Conservation (phyloP, 2,113 vertebrate genomes). For the Paradisaea rubra region DNA sequence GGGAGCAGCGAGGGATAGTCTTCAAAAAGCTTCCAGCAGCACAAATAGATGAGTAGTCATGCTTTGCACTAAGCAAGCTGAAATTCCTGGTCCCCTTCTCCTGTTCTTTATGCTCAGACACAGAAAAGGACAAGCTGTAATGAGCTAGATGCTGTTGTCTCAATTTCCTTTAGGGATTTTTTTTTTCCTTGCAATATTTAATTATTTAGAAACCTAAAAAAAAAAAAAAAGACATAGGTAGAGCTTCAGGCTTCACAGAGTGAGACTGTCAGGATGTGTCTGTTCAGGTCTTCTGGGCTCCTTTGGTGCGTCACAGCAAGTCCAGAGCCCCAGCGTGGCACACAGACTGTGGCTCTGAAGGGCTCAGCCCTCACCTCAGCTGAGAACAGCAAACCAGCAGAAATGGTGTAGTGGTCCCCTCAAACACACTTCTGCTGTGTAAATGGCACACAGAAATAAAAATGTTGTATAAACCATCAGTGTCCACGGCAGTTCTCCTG, state of each 20-base stretch:
- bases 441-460: not conserved
- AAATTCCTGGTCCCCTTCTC: not conserved
- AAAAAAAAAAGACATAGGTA: not conserved
- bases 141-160: not conserved
- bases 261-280: not conserved
- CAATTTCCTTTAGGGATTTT: not conserved
- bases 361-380: not conserved
- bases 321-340: not conserved
- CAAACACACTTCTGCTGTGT: not conserved
- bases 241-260: not conserved
- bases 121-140: not conserved
- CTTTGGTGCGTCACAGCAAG: not conserved
- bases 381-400: not conserved
- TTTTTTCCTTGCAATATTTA: not conserved
- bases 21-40: not conserved
- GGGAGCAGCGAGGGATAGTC: rapidly evolving
- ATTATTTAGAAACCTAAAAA: not conserved
- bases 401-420: rapidly evolving
- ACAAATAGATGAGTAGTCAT: not conserved
- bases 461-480: rapidly evolving
- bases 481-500: not conserved
- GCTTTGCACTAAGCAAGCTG: not conserved
- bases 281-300: not conserved
- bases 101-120: not conserved
- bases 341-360: not conserved